Percentiles rank a stretch among this genome's conserved stretches.
Evolutionary conservation across 1,140 invertebrate species (phyloP).

Genomic region (Drosophila leontia): DNA sequence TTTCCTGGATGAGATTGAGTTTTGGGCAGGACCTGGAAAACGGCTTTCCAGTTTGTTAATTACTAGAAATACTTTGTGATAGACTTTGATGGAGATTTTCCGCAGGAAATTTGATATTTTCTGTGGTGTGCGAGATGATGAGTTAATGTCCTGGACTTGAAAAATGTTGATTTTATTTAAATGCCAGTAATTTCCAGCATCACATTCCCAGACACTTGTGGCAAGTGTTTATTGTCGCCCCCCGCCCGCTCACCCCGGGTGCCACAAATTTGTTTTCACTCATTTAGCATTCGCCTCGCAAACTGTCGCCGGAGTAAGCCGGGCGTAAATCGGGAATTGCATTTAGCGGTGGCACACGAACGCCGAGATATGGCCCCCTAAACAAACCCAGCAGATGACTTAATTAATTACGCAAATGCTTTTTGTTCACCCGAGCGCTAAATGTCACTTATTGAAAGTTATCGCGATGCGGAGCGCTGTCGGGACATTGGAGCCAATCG

Average conservation of each 20-base stretch:
- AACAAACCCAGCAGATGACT: slow-evolving; percentile 47
- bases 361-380: slow-evolving; percentile 31
- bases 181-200: slow-evolving; percentile 13
- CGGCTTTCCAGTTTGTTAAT: slow-evolving; percentile 40
- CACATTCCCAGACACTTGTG: slow-evolving; percentile 28
- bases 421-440: slow-evolving; percentile 40
- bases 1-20: slow-evolving; percentile 24
- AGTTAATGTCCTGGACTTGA: slow-evolving; percentile 44
- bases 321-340: slow-evolving; percentile 48
- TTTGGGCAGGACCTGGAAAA: slow-evolving; percentile 2
- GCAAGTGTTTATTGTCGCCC: slow-evolving; percentile 26
- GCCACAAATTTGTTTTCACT: slow-evolving; percentile 45
- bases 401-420: slow-evolving; percentile 69
- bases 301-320: slow-evolving; percentile 28
- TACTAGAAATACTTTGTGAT: slow-evolving; percentile 25
- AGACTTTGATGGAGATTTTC: slow-evolving; percentile 7
- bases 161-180: slow-evolving; percentile 44
- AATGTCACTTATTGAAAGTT: slow-evolving; percentile 61
- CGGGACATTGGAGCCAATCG: slow-evolving; percentile 40
- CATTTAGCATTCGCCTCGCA: slow-evolving; percentile 43
- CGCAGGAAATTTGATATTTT: slow-evolving; percentile 41
- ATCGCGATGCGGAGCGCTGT: slow-evolving; percentile 21
- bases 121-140: slow-evolving; percentile 15
- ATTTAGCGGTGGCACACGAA: slow-evolving; percentile 33
- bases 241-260: neutral